Evolutionary conservation across 2,888 invertebrate genomes (phyloP), one percentile per base, ranked within the genome.

Genomic region (Yponomeuta evonymella): DNA sequence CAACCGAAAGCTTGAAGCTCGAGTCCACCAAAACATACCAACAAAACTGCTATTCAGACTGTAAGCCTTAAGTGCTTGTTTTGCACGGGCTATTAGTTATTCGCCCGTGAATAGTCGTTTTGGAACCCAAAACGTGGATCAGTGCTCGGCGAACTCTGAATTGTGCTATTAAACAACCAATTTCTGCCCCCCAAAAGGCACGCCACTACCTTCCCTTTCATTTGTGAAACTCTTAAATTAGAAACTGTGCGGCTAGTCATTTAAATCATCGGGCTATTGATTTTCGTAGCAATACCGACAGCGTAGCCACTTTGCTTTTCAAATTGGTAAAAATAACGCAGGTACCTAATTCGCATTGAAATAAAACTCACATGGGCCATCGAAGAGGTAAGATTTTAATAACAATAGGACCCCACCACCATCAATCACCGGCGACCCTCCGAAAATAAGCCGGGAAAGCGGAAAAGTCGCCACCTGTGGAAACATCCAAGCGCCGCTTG

Each of bases 361-460:
- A 15, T 2, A 15, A 12, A 58, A 58, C 15, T 58, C 51, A 15
- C 15, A 58, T 58, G 51, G 15, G 51, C 12, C 15, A 58, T 15
- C 51, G 51, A 58, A 58, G 12, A 58, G 51, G 51, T 58, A 58
- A 58, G 51, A 58, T 58, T 58, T 58, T 58, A 58, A 58, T 58
- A 58, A 58, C 51, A 58, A 58, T 58, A 58, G 51, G 51, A 58
- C 51, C 12, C 15, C 51, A 15, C 15, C 51, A 15, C 12, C 51
- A 58, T 58, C 51, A 58, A 58, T 58, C 51, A 58, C 51, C 15
- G 15, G 51, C 15, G 51, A 3, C 51, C 51, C 51, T 58, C 15
- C 8, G 51, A 15, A 58, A 58, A 58, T 58, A 15, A 58, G 15
- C 15, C 15, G 8, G 51, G 15, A 8, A 58, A 12, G 51, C 51